Evolutionary conservation across 2,888 invertebrate genomes (phyloP).

Genomic region (Pandemis heparana): DNA sequence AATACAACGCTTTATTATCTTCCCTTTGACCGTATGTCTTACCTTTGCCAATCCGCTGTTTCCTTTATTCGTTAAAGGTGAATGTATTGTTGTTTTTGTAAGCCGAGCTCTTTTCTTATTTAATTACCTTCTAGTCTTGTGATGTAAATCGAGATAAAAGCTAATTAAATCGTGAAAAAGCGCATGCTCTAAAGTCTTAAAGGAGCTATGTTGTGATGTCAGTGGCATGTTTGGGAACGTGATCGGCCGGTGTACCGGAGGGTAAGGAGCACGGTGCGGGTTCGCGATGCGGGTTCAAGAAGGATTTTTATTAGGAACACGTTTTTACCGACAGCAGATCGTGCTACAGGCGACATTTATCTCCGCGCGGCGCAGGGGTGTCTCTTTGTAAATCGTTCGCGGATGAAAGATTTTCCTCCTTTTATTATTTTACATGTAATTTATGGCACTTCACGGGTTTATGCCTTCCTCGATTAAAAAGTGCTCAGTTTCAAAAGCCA

Average conservation of each 20-base stretch:
- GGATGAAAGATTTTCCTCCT: slow-evolving; percentile 77
- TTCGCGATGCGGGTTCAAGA: slow-evolving; percentile 41
- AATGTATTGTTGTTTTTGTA: slow-evolving; percentile 67
- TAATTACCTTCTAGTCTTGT: slow-evolving; percentile 54
- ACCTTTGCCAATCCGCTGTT: slow-evolving; percentile 68
- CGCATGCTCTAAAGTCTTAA: slow-evolving; percentile 21
- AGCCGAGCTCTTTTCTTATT: slow-evolving; percentile 58
- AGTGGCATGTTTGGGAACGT: slow-evolving; percentile 28
- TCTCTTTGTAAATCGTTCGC: slow-evolving; percentile 78
- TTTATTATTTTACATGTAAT: slow-evolving; percentile 81
- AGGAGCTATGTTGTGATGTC: slow-evolving; percentile 24
- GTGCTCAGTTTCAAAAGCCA: slow-evolving; percentile 57
- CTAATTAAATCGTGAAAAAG: slow-evolving; percentile 28
- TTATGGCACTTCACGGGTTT: slow-evolving; percentile 71
- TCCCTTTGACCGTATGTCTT: slow-evolving; percentile 81
- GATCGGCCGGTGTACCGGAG: slow-evolving; percentile 18
- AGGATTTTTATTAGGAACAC: slow-evolving; percentile 71
- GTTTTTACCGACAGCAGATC: slow-evolving; percentile 71
- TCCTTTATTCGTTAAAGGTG: slow-evolving; percentile 61
- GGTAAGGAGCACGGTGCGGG: slow-evolving; percentile 18
- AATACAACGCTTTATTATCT: slow-evolving; percentile 83
- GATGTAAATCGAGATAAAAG: slow-evolving; percentile 41
- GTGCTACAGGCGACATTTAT: slow-evolving; percentile 76
- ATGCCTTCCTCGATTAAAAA: slow-evolving; percentile 55
- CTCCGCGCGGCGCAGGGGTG: slow-evolving; percentile 64